Percentiles rank a stretch among this genome's conserved stretches.
Evolutionary conservation across 2,113 vertebrate genomes (phyloP).

Genomic region (Murina feae): DNA sequence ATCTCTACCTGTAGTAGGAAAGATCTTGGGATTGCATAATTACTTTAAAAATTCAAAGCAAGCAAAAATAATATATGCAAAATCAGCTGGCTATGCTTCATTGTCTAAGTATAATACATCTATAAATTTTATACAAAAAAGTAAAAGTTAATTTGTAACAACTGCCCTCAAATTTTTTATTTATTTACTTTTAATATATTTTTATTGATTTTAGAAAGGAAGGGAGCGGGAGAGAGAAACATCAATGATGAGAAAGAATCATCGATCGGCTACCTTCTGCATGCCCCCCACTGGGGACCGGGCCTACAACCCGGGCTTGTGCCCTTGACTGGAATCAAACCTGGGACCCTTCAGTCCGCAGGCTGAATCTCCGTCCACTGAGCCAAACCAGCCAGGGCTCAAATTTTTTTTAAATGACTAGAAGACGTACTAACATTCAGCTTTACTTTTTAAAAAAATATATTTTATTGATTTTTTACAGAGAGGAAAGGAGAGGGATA

Average conservation of each 20-base stretch:
- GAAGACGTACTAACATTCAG: background rate
- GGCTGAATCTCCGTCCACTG: no score
- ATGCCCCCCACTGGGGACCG: no score
- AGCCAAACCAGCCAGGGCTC: background rate
- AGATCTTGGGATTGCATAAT: background rate
- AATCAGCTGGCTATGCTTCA: background rate
- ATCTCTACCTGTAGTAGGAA: slow-evolving; percentile 87
- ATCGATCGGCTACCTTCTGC: no score
- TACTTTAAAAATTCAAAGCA: slow-evolving; percentile 5
- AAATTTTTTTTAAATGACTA: background rate
- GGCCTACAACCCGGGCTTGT: no score
- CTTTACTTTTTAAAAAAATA: background rate
- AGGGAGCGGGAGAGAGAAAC: no score
- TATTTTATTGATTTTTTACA: no score
- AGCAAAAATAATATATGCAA: slow-evolving; percentile 7
- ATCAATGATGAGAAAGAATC: no score
- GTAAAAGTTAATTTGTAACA: background rate
- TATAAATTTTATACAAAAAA: background rate
- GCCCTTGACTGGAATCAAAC: no score
- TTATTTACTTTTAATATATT: no score
- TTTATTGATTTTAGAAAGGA: no score
- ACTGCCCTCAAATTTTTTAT: background rate
- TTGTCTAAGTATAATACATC: background rate
- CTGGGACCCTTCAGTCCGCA: no score
- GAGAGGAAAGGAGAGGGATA: no score